Evolutionary conservation across 2,113 vertebrate species (phyloP).

Genomic region (Lepus europaeus): DNA sequence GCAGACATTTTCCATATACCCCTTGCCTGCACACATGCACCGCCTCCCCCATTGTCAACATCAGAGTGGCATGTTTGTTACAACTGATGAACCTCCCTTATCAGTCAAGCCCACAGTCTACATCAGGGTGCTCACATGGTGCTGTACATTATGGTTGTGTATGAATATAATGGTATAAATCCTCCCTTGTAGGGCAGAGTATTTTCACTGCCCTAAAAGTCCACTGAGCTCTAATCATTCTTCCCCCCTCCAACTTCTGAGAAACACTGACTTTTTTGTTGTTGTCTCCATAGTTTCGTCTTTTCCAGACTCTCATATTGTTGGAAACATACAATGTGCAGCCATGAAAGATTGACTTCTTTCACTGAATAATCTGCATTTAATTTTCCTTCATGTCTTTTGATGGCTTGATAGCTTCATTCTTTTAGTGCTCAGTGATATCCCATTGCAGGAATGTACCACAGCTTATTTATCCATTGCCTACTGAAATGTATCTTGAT

Average conservation of each 20-base stretch:
- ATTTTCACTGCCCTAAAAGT: neutral
- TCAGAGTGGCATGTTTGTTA: neutral
- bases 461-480: neutral
- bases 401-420: neutral
- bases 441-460: neutral
- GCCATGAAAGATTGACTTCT: neutral
- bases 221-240: neutral
- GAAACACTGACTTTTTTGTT: neutral
- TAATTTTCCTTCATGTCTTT: neutral
- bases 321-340: neutral
- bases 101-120: neutral
- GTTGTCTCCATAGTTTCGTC: neutral
- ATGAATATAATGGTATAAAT: no score
- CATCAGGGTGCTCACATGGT: neutral
- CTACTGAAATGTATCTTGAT: neutral
- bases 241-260: neutral
- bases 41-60: no score
- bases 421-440: neutral
- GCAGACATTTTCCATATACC: no score
- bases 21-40: no score
- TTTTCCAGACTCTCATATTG: neutral
- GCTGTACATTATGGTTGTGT: neutral
- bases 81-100: neutral
- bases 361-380: neutral
- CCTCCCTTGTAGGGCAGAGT: neutral